Percentiles rank a stretch among this genome's conserved stretches.
These are phyloP conservation scores for Drosophila picticornis DNA, from an alignment of 2,888 invertebrate genomes.

Conservation along the genomic window DNA sequence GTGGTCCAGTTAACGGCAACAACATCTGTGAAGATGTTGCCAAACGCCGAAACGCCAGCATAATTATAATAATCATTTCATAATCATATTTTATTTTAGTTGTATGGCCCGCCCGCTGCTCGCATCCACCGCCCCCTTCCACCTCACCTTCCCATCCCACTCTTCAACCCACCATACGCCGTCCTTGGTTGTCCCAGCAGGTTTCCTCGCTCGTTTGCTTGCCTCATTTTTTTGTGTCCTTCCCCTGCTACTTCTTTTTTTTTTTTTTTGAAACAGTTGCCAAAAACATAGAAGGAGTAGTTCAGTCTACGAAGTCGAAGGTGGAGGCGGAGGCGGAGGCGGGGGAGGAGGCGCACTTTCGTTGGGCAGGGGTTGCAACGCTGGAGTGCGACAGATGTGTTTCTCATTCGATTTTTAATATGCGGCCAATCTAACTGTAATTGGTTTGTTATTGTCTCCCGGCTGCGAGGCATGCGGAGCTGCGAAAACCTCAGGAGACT, in stretches of 20 bases:
- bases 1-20: conserved; percentile 77
- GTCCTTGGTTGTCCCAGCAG: conserved; percentile 53
- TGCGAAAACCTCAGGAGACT: conserved; percentile 76
- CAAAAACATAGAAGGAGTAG: conserved; percentile 48
- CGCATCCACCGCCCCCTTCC: conserved; percentile 17
- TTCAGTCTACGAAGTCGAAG: conserved; percentile 7
- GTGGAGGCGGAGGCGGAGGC: background rate
- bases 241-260: conserved; percentile 16
- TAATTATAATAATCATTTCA: conserved; percentile 84
- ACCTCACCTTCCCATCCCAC: background rate
- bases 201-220: conserved; percentile 43
- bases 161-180: conserved; percentile 4
- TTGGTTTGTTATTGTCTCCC: conserved; percentile 84
- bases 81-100: conserved; percentile 82
- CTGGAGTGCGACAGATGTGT: conserved; percentile 84
- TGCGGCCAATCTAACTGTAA: conserved; percentile 85
- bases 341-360: background rate
- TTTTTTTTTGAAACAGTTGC: conserved; percentile 69
- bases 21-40: conserved; percentile 81
- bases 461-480: conserved; percentile 48
- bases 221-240: conserved; percentile 14
- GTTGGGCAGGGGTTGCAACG: conserved; percentile 3
- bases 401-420: conserved; percentile 86
- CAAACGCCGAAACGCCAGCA: conserved; percentile 71
- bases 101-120: conserved; percentile 64